A percentile compares a stretch with the other conserved stretches of the same genome.
Evolutionary conservation across 1,140 invertebrate species (phyloP).

Genomic region (Babylonia areolata): DNA sequence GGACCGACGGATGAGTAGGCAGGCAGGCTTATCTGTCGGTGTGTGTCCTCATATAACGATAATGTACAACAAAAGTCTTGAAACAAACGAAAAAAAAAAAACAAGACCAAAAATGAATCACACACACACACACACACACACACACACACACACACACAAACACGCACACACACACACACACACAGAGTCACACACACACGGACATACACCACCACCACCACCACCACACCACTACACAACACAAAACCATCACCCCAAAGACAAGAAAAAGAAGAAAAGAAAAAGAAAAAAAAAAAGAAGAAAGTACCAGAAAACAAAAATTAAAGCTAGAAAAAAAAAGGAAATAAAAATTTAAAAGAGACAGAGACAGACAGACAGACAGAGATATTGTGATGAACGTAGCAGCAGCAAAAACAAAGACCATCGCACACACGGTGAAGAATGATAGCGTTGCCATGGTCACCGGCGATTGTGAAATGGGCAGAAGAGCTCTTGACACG

Average conservation of each 20-base stretch:
- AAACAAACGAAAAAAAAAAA: too few species aligned
- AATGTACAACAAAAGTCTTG: too few species aligned
- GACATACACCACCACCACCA: not conserved
- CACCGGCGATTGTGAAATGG: too few species aligned
- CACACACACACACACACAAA: not conserved
- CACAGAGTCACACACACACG: not conserved
- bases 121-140: not conserved
- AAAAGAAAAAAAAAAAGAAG: not conserved
- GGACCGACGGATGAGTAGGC: too few species aligned
- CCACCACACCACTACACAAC: too few species aligned
- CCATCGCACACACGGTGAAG: too few species aligned
- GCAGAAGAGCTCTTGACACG: too few species aligned
- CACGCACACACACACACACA: not conserved
- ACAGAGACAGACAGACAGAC: not conserved
- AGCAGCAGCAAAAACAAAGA: not conserved
- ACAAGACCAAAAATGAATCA: too few species aligned
- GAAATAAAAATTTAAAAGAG: not conserved
- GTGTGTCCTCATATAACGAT: too few species aligned
- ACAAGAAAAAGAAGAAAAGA: not conserved
- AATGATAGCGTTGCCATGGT: too few species aligned
- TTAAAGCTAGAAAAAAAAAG: not conserved
- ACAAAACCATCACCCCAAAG: not conserved
- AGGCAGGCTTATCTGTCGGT: too few species aligned
- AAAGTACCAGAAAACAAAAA: not conserved
- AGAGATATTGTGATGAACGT: not conserved